A percentile compares a stretch with the other conserved stretches of the same genome.
Conservation (phyloP, 2,113 vertebrate genomes). For the Semnopithecus entellus region DNA sequence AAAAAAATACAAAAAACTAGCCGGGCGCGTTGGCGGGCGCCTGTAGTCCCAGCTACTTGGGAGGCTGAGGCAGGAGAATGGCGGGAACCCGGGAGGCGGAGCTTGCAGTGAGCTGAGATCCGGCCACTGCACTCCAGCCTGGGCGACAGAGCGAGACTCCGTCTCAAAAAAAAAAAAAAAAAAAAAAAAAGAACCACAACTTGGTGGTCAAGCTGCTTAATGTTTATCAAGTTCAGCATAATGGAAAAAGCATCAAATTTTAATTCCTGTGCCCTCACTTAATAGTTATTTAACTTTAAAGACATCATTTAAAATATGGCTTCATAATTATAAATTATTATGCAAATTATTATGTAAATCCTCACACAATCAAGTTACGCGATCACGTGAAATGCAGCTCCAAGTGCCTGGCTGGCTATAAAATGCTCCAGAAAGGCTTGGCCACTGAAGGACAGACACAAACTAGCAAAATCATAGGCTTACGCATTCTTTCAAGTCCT, state of each 20-base stretch:
- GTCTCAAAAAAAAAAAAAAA: too few species aligned
- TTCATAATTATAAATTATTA: not conserved
- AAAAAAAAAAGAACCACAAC: not conserved
- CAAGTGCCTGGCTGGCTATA: not conserved
- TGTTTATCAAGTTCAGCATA: not conserved
- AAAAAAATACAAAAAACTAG: too few species aligned
- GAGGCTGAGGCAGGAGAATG: too few species aligned
- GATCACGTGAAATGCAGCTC: not conserved
- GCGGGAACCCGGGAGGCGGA: too few species aligned
- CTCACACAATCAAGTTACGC: not conserved
- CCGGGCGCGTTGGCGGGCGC: too few species aligned
- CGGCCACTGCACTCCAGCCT: too few species aligned
- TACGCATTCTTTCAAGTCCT: not conserved
- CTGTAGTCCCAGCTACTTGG: too few species aligned
- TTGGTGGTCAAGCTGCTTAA: not conserved
- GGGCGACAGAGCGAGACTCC: too few species aligned
- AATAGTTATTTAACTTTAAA: not conserved
- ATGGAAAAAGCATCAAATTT: not conserved
- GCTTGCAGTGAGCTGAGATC: too few species aligned
- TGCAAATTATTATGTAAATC: not conserved
- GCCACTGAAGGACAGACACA: not conserved
- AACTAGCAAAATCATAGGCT: not conserved
- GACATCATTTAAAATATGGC: not conserved
- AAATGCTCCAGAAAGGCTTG: not conserved
- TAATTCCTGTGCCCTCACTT: not conserved